Percentiles rank a stretch among this genome's conserved stretches.
Evolutionary conservation across 1,140 invertebrate species (phyloP).

Genomic region (Nylanderia fulva): DNA sequence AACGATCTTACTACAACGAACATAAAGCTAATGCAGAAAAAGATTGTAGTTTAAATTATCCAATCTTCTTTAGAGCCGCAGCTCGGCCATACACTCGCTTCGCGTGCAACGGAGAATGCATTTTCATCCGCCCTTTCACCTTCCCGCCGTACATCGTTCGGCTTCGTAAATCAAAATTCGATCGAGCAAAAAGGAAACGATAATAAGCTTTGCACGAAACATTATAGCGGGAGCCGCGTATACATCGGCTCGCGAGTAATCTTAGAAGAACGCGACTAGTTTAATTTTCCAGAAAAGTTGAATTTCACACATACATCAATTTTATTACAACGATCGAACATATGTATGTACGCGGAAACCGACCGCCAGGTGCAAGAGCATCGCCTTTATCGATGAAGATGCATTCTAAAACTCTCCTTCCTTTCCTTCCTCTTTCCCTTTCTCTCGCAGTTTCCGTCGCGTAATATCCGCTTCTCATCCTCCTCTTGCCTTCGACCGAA

Average conservation of each 20-base stretch:
- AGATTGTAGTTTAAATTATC: conserved; percentile 49
- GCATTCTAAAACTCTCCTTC: conserved; percentile 62
- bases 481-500: not conserved
- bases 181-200: conserved; percentile 39
- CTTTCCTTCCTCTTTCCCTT: not conserved
- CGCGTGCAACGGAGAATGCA: conserved; percentile 46
- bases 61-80: conserved; percentile 42
- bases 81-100: not conserved
- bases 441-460: conserved; percentile 58
- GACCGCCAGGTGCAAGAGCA: conserved; percentile 67
- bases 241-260: conserved; percentile 42
- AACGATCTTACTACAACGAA: not conserved
- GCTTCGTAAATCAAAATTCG: conserved; percentile 62
- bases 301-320: conserved; percentile 54
- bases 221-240: conserved; percentile 44
- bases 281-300: conserved; percentile 69
- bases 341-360: conserved; percentile 48
- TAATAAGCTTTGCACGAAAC: conserved; percentile 56
- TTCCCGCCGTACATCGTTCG: conserved; percentile 32
- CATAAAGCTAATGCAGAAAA: conserved; percentile 32
- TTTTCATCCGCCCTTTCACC: conserved; percentile 60
- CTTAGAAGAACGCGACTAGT: conserved; percentile 46
- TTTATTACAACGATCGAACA: conserved; percentile 67
- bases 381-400: conserved; percentile 69
- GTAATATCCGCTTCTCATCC: conserved; percentile 21